Evolutionary conservation across 2,888 invertebrate species (phyloP).

Genomic region (Parnassius smintheus): DNA sequence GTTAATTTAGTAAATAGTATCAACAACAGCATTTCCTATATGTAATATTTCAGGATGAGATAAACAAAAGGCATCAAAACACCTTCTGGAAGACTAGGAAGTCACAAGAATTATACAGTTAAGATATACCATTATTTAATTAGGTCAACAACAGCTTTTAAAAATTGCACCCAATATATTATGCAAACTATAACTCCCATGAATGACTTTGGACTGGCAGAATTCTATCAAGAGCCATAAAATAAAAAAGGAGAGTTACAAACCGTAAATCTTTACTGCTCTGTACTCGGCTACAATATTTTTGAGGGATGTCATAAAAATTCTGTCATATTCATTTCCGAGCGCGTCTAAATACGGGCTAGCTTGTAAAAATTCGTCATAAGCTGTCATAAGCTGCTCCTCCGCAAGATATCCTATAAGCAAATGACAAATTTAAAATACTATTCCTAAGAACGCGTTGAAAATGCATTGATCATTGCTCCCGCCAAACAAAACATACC

Average conservation of each 20-base stretch:
- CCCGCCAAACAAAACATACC: slow-evolving; percentile 73
- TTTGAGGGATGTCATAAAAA: slow-evolving; percentile 73
- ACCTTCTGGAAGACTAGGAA: no score
- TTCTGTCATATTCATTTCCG: slow-evolving; percentile 72
- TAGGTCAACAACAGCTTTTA: neutral
- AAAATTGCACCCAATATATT: no score
- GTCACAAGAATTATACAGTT: no score
- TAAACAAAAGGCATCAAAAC: no score
- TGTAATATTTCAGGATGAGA: no score
- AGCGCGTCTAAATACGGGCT: slow-evolving; percentile 72
- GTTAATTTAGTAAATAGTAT: no score
- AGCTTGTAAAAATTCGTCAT: slow-evolving; percentile 73
- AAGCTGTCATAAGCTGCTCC: slow-evolving; percentile 74
- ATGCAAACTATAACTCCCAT: no score
- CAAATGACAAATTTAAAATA: slow-evolving; percentile 27
- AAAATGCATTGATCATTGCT: slow-evolving; percentile 44
- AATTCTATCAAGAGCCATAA: no score
- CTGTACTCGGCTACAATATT: slow-evolving; percentile 74
- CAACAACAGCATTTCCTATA: no score
- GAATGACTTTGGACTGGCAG: no score
- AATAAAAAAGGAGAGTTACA: slow-evolving; percentile 20
- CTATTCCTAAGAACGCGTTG: slow-evolving; percentile 19
- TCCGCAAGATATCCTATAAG: slow-evolving; percentile 71
- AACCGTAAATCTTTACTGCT: slow-evolving; percentile 72
- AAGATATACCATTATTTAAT: neutral